Percentiles rank a stretch among this genome's conserved stretches.
phyloP scores from a whole-genome alignment of 37 sponge, comb jelly and placozoan genomes.

The Eunapius fragilis region DNA sequence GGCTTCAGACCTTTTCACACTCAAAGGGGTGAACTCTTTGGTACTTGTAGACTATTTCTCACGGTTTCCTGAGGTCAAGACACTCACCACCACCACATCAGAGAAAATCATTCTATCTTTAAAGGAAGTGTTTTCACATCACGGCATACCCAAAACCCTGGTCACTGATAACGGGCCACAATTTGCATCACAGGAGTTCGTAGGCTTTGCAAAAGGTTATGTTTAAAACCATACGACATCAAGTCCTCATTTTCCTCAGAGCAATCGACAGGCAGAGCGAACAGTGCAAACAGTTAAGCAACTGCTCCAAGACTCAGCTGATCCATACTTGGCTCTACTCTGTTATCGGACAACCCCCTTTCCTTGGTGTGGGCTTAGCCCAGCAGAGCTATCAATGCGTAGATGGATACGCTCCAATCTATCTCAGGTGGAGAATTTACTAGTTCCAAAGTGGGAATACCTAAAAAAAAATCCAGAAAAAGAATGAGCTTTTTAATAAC shows the following conservation, averaged over 20 bases:
- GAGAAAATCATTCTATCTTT: constrained; percentile 18
- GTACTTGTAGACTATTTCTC: constrained; percentile 26
- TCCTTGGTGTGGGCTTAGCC: constrained; percentile 48
- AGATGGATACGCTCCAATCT: constrained; percentile 37
- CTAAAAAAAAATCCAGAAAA: constrained; percentile 21
- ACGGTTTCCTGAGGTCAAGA: constrained; percentile 25
- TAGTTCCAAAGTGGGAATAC: constrained; percentile 58
- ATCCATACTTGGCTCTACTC: constrained; percentile 46
- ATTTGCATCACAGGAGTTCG: constrained; percentile 42
- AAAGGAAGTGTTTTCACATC: constrained; percentile 32
- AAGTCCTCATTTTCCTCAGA: constrained; percentile 57
- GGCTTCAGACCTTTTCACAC: constrained; percentile 37
- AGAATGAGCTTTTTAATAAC: neutral
- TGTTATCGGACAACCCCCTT: constrained; percentile 54
- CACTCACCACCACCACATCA: constrained; percentile 50
- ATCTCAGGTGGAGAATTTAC: constrained; percentile 23
- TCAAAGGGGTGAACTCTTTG: constrained; percentile 27
- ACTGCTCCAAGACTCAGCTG: constrained; percentile 9
- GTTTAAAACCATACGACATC: constrained; percentile 40
- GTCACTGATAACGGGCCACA: constrained; percentile 67
- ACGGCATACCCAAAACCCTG: constrained; percentile 51
- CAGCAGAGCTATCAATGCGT: constrained; percentile 59
- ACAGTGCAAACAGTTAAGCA: constrained; percentile 46
- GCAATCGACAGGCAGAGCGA: constrained; percentile 60
- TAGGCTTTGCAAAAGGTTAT: constrained; percentile 10